Evolutionary conservation across 1,140 invertebrate species (phyloP), one percentile per base, ranked within the genome.

Genomic region (Eriocheir sinensis): DNA sequence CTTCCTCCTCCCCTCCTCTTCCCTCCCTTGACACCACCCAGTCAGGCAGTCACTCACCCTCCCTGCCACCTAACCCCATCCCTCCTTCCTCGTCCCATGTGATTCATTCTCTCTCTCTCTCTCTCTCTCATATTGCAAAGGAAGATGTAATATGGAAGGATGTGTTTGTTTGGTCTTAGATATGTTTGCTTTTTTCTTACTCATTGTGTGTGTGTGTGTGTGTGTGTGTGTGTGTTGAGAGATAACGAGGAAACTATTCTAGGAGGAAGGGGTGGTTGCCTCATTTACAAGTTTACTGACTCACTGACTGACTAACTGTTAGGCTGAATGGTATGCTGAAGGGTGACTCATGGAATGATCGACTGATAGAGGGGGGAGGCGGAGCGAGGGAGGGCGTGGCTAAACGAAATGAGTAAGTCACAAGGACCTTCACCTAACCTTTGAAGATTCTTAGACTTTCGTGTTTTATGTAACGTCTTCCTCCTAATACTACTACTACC

Each of bases 21-120:
- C 89, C 79, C 32, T 38, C 72, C 4, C 72, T 38, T 34, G 15
- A 15, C 38, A 9, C 41, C n/a, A 4, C 34, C 30, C 38, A n/a
- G n/a, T n/a, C n/a, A n/a, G n/a, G n/a, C n/a, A n/a, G n/a, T 80
- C 90, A 80, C 32, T 27, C 40, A 6, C 79, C 32, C 60, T 79
- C 44, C 72, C 36, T 91, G 27, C 21, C 60, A 40, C 38, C 30
- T 9, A n/a, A 83, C 32, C n/a, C 36, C 12, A 27, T 21, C 38
- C 15, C 38, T 41, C 36, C 41, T 9, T 81, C 79, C 32, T 34
- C 6, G 27, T 81, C 32, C 79, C 79, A n/a, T 81, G 79, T n/a
- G 79, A n/a, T 81, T 34, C 4, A 81, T 81, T 81, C 79, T 30
- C 32, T 81, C 79, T 81, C 79, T 81, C 79, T 6, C 79, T 81